Evolutionary conservation across 23 tunicate species (phyloP), one percentile per base, ranked within the genome.

Genomic region (Corella eumyota): DNA sequence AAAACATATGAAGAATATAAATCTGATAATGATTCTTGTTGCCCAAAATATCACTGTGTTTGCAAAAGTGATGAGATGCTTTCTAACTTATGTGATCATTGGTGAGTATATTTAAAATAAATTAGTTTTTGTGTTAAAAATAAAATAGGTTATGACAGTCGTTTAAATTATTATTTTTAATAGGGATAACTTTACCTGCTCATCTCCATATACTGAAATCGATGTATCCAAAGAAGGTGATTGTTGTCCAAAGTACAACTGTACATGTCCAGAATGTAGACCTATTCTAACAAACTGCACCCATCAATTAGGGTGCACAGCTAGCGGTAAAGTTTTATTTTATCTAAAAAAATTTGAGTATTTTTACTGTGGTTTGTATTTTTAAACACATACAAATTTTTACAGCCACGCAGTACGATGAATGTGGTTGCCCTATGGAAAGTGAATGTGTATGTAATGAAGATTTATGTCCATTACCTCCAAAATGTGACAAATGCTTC

Each of bases 391-490:
- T 40, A 15, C 11, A 40, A 40, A 9, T 11, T 40, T 40, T 34
- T 28, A 28, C 36, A 34, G 47, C 24, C 17, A 48, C 36, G 4
- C 7, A 20, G 27, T 13, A 36, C 33, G 66, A 61, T 28, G 5
- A 4, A n/a, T 61, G 66, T n/a, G 66, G 66, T 3, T 61, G 66
- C 49, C 25, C n/a, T 25, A 17, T 7, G 4, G 35, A 61, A 19
- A 20, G 4, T 28, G 27, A 34, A 35, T 61, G 66, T 28, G 23
- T 6, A 3, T 61, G 66, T 50, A 36, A 61, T 50, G 3, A 48
- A 5, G 47, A 4, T 4, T 7, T 19, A 34, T 61, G 66, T n/a
- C 48, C 47, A 4, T 24, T 3, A 61, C 13, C 66, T 3, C 47
- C 47, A 6, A 26, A 34, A 3, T 61, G 66, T 34, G 66, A 26